A percentile compares a stretch with the other conserved stretches of the same genome.
Evolutionary conservation across 2,888 invertebrate genomes (phyloP).

Genomic region (Hanleya hanleyi): DNA sequence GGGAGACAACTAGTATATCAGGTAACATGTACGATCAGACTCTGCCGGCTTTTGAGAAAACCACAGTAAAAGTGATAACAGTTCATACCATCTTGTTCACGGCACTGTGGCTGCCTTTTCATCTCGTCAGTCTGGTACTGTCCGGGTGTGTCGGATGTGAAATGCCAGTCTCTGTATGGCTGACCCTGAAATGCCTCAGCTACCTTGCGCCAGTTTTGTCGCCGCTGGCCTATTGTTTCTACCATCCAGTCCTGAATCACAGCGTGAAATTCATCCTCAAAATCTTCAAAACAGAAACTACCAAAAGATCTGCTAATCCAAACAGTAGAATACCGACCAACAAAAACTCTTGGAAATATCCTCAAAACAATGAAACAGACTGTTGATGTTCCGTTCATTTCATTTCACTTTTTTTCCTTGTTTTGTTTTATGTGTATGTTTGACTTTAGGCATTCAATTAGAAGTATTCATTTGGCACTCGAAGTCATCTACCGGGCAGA

Average conservation of each 20-base stretch:
- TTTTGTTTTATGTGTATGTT: too few relatives aligned
- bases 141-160: not conserved
- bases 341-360: too few relatives aligned
- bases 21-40: not conserved
- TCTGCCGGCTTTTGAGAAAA: not conserved
- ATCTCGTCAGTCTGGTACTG: not conserved
- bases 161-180: not conserved
- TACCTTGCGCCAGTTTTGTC: not conserved
- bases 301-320: not conserved
- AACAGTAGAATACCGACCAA: too few relatives aligned
- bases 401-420: too few relatives aligned
- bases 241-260: not conserved
- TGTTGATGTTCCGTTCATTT: too few relatives aligned
- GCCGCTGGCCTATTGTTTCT: not conserved
- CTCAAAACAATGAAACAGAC: too few relatives aligned
- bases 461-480: too few relatives aligned
- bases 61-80: not conserved
- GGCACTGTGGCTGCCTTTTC: not conserved
- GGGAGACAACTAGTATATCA: not conserved
- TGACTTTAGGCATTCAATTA: too few relatives aligned
- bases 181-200: not conserved
- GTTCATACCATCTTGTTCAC: not conserved
- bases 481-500: too few relatives aligned
- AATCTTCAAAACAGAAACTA: not conserved
- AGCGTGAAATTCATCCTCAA: not conserved